phyloP scores from a whole-genome alignment of 35 echinoderm and acorn worm species.

The Holothuria glaberrima region DNA sequence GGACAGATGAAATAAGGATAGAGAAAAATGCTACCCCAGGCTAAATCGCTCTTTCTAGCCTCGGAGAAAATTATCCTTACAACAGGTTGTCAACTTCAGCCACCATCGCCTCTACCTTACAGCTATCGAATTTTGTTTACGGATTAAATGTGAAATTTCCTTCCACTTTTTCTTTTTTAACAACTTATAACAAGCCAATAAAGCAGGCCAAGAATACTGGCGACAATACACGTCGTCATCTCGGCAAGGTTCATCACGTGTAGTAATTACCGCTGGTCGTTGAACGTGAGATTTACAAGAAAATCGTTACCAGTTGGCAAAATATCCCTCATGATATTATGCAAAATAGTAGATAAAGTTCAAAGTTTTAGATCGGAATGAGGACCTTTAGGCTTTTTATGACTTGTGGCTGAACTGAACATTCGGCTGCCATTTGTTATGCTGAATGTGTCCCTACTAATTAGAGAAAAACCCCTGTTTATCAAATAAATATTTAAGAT shows the following conservation, averaged over 20 bases:
- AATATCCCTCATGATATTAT: slow-evolving; percentile 26
- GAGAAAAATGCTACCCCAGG: too few species aligned
- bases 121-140: slow-evolving; percentile 44
- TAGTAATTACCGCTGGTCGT: slow-evolving; percentile 11
- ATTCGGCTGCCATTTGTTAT: background rate
- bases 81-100: too few species aligned
- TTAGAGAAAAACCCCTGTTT: background rate
- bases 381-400: background rate
- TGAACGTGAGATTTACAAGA: slow-evolving; percentile 39
- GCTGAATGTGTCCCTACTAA: slow-evolving; percentile 26
- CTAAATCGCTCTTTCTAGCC: too few species aligned
- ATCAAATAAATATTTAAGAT: too few species aligned
- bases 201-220: slow-evolving; percentile 31
- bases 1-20: too few species aligned
- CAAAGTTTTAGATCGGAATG: background rate
- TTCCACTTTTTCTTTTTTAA: background rate
- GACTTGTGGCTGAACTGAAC: background rate
- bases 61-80: too few species aligned
- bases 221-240: slow-evolving; percentile 11
- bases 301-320: slow-evolving; percentile 20
- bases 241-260: background rate
- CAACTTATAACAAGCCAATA: slow-evolving; percentile 41
- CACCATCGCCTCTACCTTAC: background rate
- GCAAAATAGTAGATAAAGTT: background rate
- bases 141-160: slow-evolving; percentile 2